Evolutionary conservation across 2,888 invertebrate species (phyloP).

Genomic region (Heliconius sara): DNA sequence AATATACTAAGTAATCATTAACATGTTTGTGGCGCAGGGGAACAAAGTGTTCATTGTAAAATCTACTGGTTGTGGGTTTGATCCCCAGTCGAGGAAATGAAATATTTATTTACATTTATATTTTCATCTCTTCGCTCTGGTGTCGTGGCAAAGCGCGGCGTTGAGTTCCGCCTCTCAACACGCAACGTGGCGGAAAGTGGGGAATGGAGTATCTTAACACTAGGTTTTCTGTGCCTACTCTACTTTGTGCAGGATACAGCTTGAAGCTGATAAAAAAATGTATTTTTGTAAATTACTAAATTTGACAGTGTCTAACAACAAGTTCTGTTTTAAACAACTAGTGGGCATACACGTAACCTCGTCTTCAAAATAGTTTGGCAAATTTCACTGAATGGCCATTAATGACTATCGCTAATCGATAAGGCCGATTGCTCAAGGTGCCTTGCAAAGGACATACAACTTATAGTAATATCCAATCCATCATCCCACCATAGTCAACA

Average conservation of each 20-base stretch:
- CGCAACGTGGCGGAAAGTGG: too few species aligned
- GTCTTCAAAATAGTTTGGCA: neutral
- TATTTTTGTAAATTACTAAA: neutral
- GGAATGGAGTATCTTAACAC: too few species aligned
- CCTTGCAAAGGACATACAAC: neutral
- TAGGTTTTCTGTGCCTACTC: too few species aligned
- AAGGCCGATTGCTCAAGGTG: neutral
- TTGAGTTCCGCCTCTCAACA: too few species aligned
- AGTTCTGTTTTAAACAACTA: neutral
- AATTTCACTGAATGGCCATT: neutral
- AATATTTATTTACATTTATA: too few species aligned
- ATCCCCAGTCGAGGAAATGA: too few species aligned
- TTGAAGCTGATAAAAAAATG: neutral
- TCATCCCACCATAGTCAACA: neutral
- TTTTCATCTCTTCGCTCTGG: too few species aligned
- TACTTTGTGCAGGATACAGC: too few species aligned
- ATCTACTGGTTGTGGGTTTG: too few species aligned
- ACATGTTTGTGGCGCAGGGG: neutral
- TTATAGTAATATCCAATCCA: neutral
- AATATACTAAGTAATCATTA: neutral
- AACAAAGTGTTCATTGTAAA: too few species aligned
- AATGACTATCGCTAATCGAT: neutral
- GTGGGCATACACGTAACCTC: neutral
- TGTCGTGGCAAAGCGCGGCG: too few species aligned
- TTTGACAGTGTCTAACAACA: neutral